Evolutionary conservation across 1,140 invertebrate genomes (phyloP).

Genomic region (Diorhabda carinulata): DNA sequence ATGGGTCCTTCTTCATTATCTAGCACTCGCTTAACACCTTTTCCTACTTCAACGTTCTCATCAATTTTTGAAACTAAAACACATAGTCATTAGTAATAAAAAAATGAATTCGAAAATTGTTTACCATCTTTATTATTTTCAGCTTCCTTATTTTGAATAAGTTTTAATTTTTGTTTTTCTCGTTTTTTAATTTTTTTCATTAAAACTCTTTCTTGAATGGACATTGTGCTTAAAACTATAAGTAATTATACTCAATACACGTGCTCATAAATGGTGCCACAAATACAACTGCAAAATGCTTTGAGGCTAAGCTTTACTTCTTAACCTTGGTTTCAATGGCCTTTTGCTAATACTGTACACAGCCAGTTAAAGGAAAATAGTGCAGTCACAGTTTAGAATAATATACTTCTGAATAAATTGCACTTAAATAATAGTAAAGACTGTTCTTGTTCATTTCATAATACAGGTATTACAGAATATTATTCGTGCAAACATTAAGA

Average conservation of each 20-base stretch:
- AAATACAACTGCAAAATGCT: no score
- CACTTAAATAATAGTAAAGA: no score
- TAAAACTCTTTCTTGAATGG: constrained; percentile 70
- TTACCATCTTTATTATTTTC: constrained; percentile 36
- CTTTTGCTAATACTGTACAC: no score
- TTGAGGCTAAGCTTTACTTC: no score
- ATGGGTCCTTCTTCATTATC: constrained; percentile 23
- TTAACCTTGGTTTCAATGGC: no score
- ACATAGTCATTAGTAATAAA: neutral
- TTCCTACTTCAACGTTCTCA: constrained; percentile 13
- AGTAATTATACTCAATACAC: neutral
- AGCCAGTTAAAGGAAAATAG: no score
- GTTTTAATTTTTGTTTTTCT: constrained; percentile 66
- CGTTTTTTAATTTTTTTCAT: constrained; percentile 74
- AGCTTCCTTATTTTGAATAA: constrained; percentile 54
- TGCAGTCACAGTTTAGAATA: no score
- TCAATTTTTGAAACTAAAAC: constrained; percentile 14
- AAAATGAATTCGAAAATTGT: constrained; percentile 10
- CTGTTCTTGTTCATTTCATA: no score
- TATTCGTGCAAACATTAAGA: no score
- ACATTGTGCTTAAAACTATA: constrained; percentile 52
- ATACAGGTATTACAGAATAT: no score
- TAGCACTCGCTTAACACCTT: constrained; percentile 25
- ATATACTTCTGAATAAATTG: no score
- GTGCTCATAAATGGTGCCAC: neutral